Evolutionary conservation across 2,797 vertebrate genomes (phyloP).

Genomic region (Ctenopoma kingsleyae): DNA sequence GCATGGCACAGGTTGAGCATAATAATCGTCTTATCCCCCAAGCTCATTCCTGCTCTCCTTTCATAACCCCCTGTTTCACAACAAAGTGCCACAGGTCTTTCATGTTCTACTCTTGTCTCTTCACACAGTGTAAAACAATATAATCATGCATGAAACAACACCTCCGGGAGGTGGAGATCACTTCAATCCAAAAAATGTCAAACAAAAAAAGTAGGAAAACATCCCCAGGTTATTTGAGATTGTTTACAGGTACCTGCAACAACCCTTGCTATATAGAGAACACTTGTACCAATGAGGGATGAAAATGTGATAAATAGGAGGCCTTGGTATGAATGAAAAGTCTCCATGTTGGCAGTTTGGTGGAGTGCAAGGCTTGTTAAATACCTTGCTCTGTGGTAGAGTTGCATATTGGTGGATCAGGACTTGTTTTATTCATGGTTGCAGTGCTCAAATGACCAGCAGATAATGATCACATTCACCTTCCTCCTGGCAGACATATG

Average conservation of each 20-base stretch:
- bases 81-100: conserved; percentile 81
- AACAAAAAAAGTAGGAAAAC: conserved; percentile 70
- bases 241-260: conserved; percentile 76
- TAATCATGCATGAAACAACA: conserved; percentile 83
- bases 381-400: conserved; percentile 69
- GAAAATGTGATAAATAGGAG: conserved; percentile 69
- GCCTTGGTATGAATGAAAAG: conserved; percentile 67
- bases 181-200: conserved; percentile 75
- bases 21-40: conserved; percentile 77
- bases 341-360: conserved; percentile 56
- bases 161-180: conserved; percentile 78
- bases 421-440: conserved; percentile 79
- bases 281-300: conserved; percentile 65
- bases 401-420: conserved; percentile 56
- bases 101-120: conserved; percentile 79
- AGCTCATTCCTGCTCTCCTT: conserved; percentile 73
- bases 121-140: conserved; percentile 82
- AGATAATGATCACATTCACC: conserved; percentile 82
- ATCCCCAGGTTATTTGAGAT: conserved; percentile 81
- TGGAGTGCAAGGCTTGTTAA: conserved; percentile 61
- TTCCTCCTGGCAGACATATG: conserved; percentile 81
- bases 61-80: conserved; percentile 72
- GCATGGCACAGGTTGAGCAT: conserved; percentile 74
- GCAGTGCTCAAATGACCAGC: conserved; percentile 67
- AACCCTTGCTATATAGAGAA: conserved; percentile 55